Evolutionary conservation across 1,140 invertebrate genomes (phyloP).

Genomic region (Nylanderia fulva): DNA sequence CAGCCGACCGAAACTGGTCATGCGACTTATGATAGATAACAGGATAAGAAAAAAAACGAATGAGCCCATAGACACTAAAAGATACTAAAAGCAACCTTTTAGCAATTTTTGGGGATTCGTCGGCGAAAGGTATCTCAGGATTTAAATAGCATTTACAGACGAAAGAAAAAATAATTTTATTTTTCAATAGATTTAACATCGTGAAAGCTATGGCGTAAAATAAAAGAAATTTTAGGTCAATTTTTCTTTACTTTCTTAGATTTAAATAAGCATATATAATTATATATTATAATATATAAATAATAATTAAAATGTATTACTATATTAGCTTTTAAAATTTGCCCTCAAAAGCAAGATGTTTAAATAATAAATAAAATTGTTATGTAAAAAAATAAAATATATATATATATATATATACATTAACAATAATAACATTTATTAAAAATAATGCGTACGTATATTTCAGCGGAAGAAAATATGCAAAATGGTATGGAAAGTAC

Average conservation of each 20-base stretch:
- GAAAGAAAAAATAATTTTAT: not conserved
- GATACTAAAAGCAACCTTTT: too few relatives aligned
- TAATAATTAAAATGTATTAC: too few relatives aligned
- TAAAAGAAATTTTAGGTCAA: not conserved
- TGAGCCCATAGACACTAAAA: slow-evolving; percentile 17
- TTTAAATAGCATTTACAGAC: slow-evolving; percentile 75
- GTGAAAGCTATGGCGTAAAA: not conserved
- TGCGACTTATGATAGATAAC: slow-evolving; percentile 15
- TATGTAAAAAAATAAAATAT: not conserved
- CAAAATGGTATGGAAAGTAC: not conserved
- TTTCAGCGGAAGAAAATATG: not conserved
- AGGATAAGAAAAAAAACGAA: not conserved
- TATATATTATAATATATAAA: too few relatives aligned
- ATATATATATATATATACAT: not conserved
- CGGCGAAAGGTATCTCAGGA: slow-evolving; percentile 15
- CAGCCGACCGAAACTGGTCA: slow-evolving; percentile 55
- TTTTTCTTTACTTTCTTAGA: not conserved
- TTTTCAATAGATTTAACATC: not conserved
- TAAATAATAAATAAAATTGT: not conserved
- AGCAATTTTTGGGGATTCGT: slow-evolving; percentile 40
- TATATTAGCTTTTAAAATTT: too few relatives aligned
- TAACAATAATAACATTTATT: not conserved
- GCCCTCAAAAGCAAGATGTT: not conserved
- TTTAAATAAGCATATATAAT: not conserved
- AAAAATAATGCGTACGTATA: not conserved